phyloP scores from a whole-genome alignment of 1,140 invertebrate genomes.

The Pseudomyrmex dendroicus region DNA sequence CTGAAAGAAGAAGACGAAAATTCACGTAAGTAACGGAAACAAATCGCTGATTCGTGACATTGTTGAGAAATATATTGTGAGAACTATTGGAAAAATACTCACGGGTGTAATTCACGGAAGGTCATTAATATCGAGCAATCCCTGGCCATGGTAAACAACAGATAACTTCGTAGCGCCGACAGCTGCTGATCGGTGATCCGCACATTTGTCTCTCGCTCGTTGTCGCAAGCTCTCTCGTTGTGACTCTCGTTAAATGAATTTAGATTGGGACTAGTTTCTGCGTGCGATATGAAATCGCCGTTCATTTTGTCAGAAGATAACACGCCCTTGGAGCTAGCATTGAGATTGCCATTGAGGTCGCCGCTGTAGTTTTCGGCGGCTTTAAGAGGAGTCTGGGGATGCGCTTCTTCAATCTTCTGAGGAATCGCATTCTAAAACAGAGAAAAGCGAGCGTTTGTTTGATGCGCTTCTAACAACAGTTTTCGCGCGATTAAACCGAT shows the following conservation, averaged over 20 bases:
- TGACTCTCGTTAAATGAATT: conserved; percentile 10
- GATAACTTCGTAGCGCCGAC: conserved; percentile 82
- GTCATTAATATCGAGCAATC: conserved; percentile 87
- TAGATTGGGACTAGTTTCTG: conserved; percentile 15
- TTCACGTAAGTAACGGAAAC: no score
- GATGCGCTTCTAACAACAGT: background rate
- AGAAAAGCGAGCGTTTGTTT: background rate
- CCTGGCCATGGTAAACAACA: conserved; percentile 85
- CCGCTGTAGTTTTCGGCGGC: background rate
- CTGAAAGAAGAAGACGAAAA: conserved; percentile 69
- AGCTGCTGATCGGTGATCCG: conserved; percentile 62
- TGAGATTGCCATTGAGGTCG: conserved; percentile 10
- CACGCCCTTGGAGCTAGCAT: background rate
- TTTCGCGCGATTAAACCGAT: background rate
- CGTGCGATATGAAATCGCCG: conserved; percentile 3
- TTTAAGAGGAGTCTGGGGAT: conserved; percentile 9
- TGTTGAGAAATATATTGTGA: no score
- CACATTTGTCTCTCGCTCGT: conserved; percentile 40
- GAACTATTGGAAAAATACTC: conserved; percentile 66
- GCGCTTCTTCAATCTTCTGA: background rate
- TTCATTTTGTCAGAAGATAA: conserved; percentile 26
- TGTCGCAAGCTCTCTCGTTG: conserved; percentile 3
- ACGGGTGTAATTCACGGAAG: conserved; percentile 82
- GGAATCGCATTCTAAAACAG: conserved; percentile 47
- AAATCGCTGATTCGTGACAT: no score